Percentiles rank a stretch among this genome's conserved stretches.
These are phyloP conservation scores for Botia almorhae DNA, from an alignment of 2,797 vertebrate species.

Conservation along the genomic window DNA sequence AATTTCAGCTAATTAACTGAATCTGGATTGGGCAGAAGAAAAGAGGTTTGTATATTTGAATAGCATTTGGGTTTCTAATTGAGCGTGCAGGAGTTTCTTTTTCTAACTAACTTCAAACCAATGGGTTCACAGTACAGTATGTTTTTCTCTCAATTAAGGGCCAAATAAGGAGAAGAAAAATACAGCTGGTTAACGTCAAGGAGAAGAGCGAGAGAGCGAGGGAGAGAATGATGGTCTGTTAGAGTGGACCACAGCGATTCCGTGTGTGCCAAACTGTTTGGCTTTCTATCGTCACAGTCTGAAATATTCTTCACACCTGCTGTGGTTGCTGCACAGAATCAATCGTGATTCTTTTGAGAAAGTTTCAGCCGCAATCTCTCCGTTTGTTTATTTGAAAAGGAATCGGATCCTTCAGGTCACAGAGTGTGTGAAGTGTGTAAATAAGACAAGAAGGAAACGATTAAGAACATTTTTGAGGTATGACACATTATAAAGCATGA, in stretches of 20 bases:
- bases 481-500: background rate
- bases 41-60: conserved; percentile 26
- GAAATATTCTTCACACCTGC: conserved; percentile 40
- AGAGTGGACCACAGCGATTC: conserved; percentile 18
- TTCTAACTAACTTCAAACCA: conserved; percentile 42
- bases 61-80: conserved; percentile 48
- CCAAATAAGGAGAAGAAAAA: conserved; percentile 59
- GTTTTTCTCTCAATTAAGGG: conserved; percentile 55
- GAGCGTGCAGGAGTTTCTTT: conserved; percentile 47
- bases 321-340: conserved; percentile 23
- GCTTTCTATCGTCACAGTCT: conserved; percentile 30
- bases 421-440: conserved; percentile 16
- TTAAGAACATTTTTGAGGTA: conserved; percentile 17
- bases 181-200: conserved; percentile 53
- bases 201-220: conserved; percentile 14
- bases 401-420: conserved; percentile 24
- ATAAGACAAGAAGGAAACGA: conserved; percentile 14
- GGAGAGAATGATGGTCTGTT: conserved; percentile 24
- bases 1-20: conserved; percentile 28
- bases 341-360: conserved; percentile 28
- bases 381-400: conserved; percentile 28
- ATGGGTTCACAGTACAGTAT: conserved; percentile 16
- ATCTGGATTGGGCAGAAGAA: conserved; percentile 1
- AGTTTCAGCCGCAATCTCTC: conserved; percentile 6
- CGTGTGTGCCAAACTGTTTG: conserved; percentile 6